Evolutionary conservation across 2,113 vertebrate genomes (phyloP).

Genomic region (Spilogale gracilis): DNA sequence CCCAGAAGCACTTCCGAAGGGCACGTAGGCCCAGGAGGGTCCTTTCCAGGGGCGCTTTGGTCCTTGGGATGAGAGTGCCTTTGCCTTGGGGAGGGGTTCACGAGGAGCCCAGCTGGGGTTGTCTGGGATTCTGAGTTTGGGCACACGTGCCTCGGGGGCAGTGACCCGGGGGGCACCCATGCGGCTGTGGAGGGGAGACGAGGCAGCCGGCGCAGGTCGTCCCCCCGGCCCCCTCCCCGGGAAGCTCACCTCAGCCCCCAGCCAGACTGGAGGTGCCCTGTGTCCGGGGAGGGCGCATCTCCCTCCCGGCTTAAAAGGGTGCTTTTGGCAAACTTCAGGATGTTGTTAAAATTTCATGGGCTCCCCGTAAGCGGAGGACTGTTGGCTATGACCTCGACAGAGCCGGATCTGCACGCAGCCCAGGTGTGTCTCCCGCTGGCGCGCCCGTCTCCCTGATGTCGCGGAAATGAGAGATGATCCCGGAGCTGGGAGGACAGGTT

Average conservation of each 20-base stretch:
- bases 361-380: background rate
- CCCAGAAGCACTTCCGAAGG: background rate
- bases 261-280: constrained; percentile 76
- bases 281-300: background rate
- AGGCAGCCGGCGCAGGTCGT: background rate
- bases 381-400: background rate
- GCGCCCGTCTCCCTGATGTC: background rate
- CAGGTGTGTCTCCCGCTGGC: background rate
- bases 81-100: accelerated
- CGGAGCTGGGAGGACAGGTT: accelerated
- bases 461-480: accelerated
- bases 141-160: accelerated
- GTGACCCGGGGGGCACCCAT: accelerated
- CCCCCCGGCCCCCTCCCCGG: background rate
- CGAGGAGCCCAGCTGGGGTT: background rate
- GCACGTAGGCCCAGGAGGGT: accelerated
- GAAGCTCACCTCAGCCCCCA: constrained; percentile 73
- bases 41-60: background rate
- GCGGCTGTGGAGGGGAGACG: background rate
- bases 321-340: background rate
- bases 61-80: background rate
- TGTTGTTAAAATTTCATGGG: background rate
- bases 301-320: accelerated
- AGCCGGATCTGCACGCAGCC: accelerated
- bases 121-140: background rate